Conservation (phyloP, 2,797 vertebrate species). For the Scyliorhinus canicula region DNA sequence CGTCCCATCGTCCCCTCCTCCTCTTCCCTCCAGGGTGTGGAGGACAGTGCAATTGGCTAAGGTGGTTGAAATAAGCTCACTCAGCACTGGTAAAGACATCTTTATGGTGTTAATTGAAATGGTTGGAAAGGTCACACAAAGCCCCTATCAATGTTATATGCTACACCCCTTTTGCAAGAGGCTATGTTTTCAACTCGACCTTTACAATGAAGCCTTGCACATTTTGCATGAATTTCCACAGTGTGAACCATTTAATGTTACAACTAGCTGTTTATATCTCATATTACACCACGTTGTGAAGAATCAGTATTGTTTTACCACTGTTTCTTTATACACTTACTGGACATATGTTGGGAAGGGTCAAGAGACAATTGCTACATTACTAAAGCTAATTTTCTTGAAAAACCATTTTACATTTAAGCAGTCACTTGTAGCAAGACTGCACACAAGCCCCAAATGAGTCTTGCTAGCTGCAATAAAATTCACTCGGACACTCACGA, state of each 20-base stretch:
- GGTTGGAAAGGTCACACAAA: background rate
- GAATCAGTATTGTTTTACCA: background rate
- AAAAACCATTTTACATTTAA: background rate
- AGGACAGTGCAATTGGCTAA: background rate
- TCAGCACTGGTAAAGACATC: background rate
- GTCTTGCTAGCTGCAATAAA: slow-evolving; percentile 22
- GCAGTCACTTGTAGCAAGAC: background rate
- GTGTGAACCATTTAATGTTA: background rate
- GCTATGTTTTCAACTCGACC: background rate
- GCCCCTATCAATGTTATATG: background rate
- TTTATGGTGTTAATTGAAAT: background rate
- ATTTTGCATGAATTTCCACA: background rate
- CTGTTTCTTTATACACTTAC: background rate
- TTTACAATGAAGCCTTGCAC: background rate
- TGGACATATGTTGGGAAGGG: background rate
- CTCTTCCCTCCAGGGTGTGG: background rate
- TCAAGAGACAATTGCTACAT: background rate
- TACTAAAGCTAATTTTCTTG: slow-evolving; percentile 12
- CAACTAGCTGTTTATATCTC: background rate
- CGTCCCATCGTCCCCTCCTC: background rate
- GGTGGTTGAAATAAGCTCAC: background rate
- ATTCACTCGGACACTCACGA: background rate
- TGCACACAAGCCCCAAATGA: background rate
- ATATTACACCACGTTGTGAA: background rate
- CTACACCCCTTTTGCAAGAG: background rate